Percentiles rank a stretch among this genome's conserved stretches.
These are phyloP conservation scores for Lepus oiostolus DNA, from an alignment of 2,797 vertebrate species.

Conservation along the genomic window DNA sequence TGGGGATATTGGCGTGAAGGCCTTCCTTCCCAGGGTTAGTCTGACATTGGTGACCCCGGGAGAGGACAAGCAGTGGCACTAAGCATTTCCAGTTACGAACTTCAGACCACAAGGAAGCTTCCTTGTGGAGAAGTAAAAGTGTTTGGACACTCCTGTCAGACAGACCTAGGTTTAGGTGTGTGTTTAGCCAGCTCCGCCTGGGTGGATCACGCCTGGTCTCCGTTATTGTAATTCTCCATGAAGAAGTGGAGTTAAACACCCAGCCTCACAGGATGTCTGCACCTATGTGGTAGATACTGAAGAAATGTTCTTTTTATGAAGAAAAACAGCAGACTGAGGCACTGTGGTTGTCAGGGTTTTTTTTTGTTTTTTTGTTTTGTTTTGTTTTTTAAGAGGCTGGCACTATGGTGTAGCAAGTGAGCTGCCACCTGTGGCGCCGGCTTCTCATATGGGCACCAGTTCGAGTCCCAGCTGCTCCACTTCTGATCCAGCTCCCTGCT, in stretches of 20 bases:
- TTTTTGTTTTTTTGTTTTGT: too few species aligned
- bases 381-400: too few species aligned
- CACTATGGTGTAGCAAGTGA: too few species aligned
- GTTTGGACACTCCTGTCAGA: background rate
- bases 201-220: rapidly evolving
- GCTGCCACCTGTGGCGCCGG: too few species aligned
- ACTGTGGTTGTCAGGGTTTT: background rate
- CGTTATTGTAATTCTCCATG: background rate
- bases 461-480: too few species aligned
- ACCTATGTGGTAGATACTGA: background rate
- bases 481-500: too few species aligned
- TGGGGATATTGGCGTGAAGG: rapidly evolving
- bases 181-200: background rate
- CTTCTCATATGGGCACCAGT: too few species aligned
- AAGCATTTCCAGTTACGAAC: background rate
- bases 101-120: background rate
- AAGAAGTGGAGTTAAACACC: background rate
- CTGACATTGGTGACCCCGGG: background rate
- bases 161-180: background rate
- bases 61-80: background rate
- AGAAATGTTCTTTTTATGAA: background rate
- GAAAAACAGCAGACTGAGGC: background rate
- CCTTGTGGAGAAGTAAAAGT: background rate
- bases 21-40: background rate
- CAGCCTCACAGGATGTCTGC: background rate